phyloP scores from a whole-genome alignment of 1,140 invertebrate species.

The Pachypsylla venusta region DNA sequence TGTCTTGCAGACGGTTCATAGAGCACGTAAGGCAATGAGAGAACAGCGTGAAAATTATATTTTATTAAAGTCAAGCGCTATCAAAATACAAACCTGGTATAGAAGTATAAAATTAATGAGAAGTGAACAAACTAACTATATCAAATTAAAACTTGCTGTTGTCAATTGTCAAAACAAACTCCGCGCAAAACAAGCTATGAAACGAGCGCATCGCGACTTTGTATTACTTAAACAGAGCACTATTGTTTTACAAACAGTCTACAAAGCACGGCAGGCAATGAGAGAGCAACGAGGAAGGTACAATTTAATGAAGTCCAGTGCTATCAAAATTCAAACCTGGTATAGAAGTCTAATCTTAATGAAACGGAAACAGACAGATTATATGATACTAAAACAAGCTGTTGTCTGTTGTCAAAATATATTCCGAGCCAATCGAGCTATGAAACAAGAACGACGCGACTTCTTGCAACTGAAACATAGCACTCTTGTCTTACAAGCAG shows the following conservation, averaged over 20 bases:
- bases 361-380: slow-evolving; percentile 20
- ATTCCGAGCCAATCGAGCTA: slow-evolving; percentile 32
- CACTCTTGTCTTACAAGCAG: slow-evolving; percentile 38
- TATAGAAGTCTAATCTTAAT: slow-evolving; percentile 30
- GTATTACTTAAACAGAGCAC: slow-evolving; percentile 24
- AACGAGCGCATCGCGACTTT: slow-evolving; percentile 27
- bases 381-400: slow-evolving; percentile 25
- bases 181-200: slow-evolving; percentile 26
- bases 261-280: slow-evolving; percentile 31
- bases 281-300: slow-evolving; percentile 29
- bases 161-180: slow-evolving; percentile 32
- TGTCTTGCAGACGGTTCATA: slow-evolving; percentile 32
- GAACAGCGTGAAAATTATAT: slow-evolving; percentile 29
- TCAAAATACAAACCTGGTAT: slow-evolving; percentile 34
- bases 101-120: slow-evolving; percentile 30
- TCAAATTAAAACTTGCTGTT: slow-evolving; percentile 26
- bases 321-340: slow-evolving; percentile 33
- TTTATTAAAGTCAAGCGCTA: slow-evolving; percentile 27
- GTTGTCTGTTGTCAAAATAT: slow-evolving; percentile 32
- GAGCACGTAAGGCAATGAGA: slow-evolving; percentile 30
- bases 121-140: slow-evolving; percentile 29
- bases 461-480: slow-evolving; percentile 29
- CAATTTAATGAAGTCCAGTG: slow-evolving; percentile 28
- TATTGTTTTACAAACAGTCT: slow-evolving; percentile 31
- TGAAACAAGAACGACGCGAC: slow-evolving; percentile 23